Percentiles rank a stretch among this genome's conserved stretches.
These are phyloP conservation scores for Amia ocellicauda DNA, from an alignment of 2,113 vertebrate genomes.

Conservation along the genomic window DNA sequence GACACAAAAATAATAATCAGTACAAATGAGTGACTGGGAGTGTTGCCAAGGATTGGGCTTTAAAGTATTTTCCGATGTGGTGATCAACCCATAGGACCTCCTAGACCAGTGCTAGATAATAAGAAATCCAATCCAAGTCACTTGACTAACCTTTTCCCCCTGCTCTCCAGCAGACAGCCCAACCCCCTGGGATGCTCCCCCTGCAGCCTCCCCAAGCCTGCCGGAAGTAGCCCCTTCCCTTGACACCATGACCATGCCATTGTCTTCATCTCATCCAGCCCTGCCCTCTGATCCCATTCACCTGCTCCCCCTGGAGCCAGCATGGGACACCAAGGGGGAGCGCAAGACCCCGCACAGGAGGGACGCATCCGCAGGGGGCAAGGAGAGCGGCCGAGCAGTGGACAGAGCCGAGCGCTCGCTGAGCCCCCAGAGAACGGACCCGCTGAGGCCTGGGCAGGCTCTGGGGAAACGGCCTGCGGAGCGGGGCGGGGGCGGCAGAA, in stretches of 20 bases:
- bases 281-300: conserved; percentile 83
- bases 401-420: conserved; percentile 75
- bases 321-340: conserved; percentile 76
- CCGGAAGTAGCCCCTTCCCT: conserved; percentile 89
- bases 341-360: conserved; percentile 73
- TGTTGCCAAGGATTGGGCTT: too few species aligned
- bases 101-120: background rate
- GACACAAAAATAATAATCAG: too few species aligned
- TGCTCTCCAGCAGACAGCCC: conserved; percentile 78
- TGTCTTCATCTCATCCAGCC: conserved; percentile 87
- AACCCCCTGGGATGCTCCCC: conserved; percentile 84
- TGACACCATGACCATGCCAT: conserved; percentile 81
- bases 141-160: conserved; percentile 34
- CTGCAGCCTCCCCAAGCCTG: conserved; percentile 93
- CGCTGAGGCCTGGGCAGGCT: conserved; percentile 65
- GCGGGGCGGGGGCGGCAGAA: conserved; percentile 63
- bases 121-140: background rate
- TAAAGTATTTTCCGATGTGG: too few species aligned
- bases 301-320: conserved; percentile 78
- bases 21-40: too few species aligned
- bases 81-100: background rate
- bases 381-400: conserved; percentile 77
- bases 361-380: conserved; percentile 71
- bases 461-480: conserved; percentile 65
- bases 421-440: conserved; percentile 76